Base-by-base conservation (phyloP, 2,797 vertebrate species). In the Pygocentrus nattereri region DNA sequence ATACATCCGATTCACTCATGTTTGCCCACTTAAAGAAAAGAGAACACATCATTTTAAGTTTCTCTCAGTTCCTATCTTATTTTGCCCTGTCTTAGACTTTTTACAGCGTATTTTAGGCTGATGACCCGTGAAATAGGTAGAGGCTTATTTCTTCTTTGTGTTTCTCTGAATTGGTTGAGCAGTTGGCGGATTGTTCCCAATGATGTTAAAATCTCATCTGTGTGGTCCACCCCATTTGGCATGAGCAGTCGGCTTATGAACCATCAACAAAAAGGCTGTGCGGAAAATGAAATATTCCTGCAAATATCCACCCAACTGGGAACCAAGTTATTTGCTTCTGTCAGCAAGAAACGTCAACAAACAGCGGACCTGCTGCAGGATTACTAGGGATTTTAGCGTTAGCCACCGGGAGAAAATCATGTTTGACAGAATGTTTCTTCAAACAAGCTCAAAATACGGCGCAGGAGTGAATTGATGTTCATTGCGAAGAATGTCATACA, bases 211-310 rank as follows among this genome's bases (percentile, higher is more conserved):
- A 30, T 30, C 15, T 31, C 23, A 49, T 70, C 68, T 50, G 65
- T 15, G 4, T 47, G 38, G 10, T 69, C 38, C 23, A 41, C 50
- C 27, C 15, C 23, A 41, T 41, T n/a, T 38, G 54, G 41, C 59
- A 65, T 5, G 13, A 75, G n/a, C 41, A 27, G 67, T 11, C 67
- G 5, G 41, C 44, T 70, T 70, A 70, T 38, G 16, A 49, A 11
- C 44, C 44, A 23, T 70, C 67, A 30, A 15, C 61, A 64, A 34
- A 64, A 76, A 7, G 25, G 13, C 44, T 1, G 23, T 50, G 47
- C 30, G 44, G 74, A 34, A 76, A 75, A 75, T 61, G 16, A 75
- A 62, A 76, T 50, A 62, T 65, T 76, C 44, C 47, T 49, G 27
- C 25, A 65, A 64, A 50, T 65, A 31, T 52, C 44, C 12, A 8